Evolutionary conservation across 2,888 invertebrate genomes (phyloP).

Genomic region (Schizotus pectinicornis): DNA sequence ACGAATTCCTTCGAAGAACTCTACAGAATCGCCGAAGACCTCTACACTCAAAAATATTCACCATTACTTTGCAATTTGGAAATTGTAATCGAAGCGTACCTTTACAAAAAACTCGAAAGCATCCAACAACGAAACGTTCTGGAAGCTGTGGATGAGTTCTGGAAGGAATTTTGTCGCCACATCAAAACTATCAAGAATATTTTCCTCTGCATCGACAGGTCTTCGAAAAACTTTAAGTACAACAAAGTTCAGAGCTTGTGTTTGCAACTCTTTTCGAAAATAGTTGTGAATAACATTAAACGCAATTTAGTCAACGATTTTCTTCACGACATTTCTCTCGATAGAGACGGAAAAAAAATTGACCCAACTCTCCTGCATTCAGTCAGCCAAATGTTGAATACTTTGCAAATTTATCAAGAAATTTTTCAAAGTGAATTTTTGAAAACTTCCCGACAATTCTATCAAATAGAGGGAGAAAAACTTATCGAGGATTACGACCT

Average conservation of each 20-base stretch:
- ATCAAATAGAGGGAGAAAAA: slow-evolving; percentile 86
- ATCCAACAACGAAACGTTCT: slow-evolving; percentile 88
- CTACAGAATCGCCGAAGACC: slow-evolving; percentile 93
- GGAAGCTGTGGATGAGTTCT: slow-evolving; percentile 86
- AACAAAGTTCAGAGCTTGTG: slow-evolving; percentile 93
- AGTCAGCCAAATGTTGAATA: slow-evolving; percentile 90
- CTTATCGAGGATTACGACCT: slow-evolving; percentile 88
- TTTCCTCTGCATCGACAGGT: slow-evolving; percentile 93
- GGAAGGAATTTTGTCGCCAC: slow-evolving; percentile 92
- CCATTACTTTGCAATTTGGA: slow-evolving; percentile 80
- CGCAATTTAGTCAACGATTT: slow-evolving; percentile 87
- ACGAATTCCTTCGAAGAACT: slow-evolving; percentile 88
- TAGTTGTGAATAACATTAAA: slow-evolving; percentile 90
- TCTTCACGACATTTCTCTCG: slow-evolving; percentile 86
- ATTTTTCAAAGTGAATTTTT: slow-evolving; percentile 87
- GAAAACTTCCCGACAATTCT: slow-evolving; percentile 85
- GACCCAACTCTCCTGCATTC: slow-evolving; percentile 83
- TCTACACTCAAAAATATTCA: slow-evolving; percentile 57
- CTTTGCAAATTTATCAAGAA: slow-evolving; percentile 87
- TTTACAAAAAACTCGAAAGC: slow-evolving; percentile 83
- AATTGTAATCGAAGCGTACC: slow-evolving; percentile 80
- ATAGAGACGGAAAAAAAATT: slow-evolving; percentile 86
- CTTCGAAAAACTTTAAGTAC: slow-evolving; percentile 91
- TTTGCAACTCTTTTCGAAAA: slow-evolving; percentile 86
- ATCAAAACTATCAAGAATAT: slow-evolving; percentile 98